Evolutionary conservation across 2,113 vertebrate species (phyloP).

Genomic region (Tyrannus savana): DNA sequence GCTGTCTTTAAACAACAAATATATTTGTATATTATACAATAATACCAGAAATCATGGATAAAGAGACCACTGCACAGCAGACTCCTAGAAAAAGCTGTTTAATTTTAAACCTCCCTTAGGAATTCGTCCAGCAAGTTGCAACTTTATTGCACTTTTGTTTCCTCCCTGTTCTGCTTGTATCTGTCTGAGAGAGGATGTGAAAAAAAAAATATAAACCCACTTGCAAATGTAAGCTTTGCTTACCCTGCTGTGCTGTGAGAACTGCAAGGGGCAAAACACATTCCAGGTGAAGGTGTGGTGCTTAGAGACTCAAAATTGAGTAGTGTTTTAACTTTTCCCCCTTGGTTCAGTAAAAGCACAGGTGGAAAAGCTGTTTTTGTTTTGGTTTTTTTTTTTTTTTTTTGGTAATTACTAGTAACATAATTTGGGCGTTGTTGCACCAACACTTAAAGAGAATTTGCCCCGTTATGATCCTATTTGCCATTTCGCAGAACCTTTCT

Average conservation of each 20-base stretch:
- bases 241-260: not conserved
- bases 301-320: not conserved
- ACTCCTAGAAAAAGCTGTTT: not conserved
- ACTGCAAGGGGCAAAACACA: not conserved
- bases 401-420: not conserved
- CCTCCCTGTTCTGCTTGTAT: not conserved
- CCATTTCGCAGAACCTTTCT: not conserved
- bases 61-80: not conserved
- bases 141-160: not conserved
- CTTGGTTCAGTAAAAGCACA: not conserved
- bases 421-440: not conserved
- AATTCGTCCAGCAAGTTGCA: not conserved
- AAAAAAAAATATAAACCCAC: not conserved
- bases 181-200: not conserved
- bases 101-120: not conserved
- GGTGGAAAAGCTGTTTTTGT: not conserved
- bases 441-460: not conserved
- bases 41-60: not conserved
- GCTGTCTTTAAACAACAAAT: too few relatives aligned
- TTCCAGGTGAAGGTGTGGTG: not conserved
- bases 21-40: not conserved
- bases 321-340: not conserved
- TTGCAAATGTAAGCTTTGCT: not conserved
- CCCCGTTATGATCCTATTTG: not conserved
- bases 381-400: not conserved